phyloP scores from a whole-genome alignment of 1,140 invertebrate genomes.

The Planococcus citri region DNA sequence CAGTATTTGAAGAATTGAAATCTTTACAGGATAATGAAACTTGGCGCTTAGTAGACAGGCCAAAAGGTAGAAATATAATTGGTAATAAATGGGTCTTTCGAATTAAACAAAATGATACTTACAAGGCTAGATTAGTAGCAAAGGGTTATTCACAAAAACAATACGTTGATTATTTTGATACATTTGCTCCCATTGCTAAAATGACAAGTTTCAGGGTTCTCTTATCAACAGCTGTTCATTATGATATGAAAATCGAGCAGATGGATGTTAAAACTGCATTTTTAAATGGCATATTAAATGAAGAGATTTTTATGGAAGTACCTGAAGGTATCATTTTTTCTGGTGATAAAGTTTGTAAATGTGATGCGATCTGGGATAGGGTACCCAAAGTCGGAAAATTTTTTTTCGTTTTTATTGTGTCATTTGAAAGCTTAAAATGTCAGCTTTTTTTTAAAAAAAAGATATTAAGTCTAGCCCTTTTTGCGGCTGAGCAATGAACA shows the following conservation, averaged over 20 bases:
- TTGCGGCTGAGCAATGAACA: too few species aligned
- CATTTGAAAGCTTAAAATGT: too few species aligned
- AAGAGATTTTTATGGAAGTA: slow-evolving; percentile 33
- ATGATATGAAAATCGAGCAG: slow-evolving; percentile 32
- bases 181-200: slow-evolving; percentile 23
- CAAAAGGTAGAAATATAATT: slow-evolving; percentile 22
- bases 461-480: too few species aligned
- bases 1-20: slow-evolving; percentile 33
- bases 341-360: slow-evolving; percentile 27
- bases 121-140: slow-evolving; percentile 22
- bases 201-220: slow-evolving; percentile 10
- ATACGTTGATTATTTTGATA: slow-evolving; percentile 14
- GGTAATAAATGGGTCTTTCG: slow-evolving; percentile 28
- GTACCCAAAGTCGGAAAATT: too few species aligned
- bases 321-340: slow-evolving; percentile 22
- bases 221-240: slow-evolving; percentile 10
- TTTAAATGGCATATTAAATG: slow-evolving; percentile 31
- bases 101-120: slow-evolving; percentile 5
- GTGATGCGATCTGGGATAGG: too few species aligned
- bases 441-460: too few species aligned
- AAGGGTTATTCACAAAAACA: slow-evolving; percentile 21
- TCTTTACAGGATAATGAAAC: slow-evolving; percentile 33
- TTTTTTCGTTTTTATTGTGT: too few species aligned
- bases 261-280: slow-evolving; percentile 36
- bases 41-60: slow-evolving; percentile 32